Percentiles rank a stretch among this genome's conserved stretches.
phyloP scores from a whole-genome alignment of 2,888 invertebrate species.

The Melanophora roralis region DNA sequence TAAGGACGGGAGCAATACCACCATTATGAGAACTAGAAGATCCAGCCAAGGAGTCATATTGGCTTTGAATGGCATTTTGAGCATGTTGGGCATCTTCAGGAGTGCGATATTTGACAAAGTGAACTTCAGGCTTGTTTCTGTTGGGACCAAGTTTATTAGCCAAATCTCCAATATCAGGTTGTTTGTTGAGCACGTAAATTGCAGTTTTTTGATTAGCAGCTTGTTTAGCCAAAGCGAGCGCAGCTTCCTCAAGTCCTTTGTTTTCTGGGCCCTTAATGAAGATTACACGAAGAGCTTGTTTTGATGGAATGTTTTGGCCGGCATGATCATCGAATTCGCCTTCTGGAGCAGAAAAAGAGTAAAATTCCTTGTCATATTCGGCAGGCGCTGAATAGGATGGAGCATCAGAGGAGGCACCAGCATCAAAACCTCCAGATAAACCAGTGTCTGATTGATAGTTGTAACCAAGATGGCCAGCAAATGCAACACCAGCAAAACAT shows the following conservation, averaged over 20 bases:
- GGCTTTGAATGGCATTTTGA: constrained; percentile 73
- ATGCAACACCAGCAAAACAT: constrained; percentile 68
- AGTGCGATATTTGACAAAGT: constrained; percentile 74
- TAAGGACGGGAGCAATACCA: constrained; percentile 72
- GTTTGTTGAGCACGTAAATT: constrained; percentile 74
- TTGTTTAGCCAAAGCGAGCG: constrained; percentile 70
- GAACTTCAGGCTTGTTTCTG: constrained; percentile 72
- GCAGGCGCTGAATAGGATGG: not conserved
- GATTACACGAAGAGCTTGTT: constrained; percentile 72
- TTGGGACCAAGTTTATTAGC: constrained; percentile 70
- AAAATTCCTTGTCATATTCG: constrained; percentile 66
- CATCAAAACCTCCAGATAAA: not conserved
- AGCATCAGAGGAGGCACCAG: not conserved
- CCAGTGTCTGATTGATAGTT: constrained; percentile 64
- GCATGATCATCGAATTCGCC: constrained; percentile 69
- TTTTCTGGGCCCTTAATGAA: constrained; percentile 75
- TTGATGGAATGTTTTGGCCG: constrained; percentile 67
- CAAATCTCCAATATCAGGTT: constrained; percentile 69
- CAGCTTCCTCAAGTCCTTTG: constrained; percentile 69
- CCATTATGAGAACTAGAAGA: constrained; percentile 70
- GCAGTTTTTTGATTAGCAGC: constrained; percentile 72
- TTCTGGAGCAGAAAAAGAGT: constrained; percentile 73
- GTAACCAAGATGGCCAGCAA: constrained; percentile 69
- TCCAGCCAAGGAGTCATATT: constrained; percentile 72
- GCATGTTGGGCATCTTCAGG: constrained; percentile 73